Conservation (phyloP, 2,888 invertebrate species). For the Oithona nana region DNA sequence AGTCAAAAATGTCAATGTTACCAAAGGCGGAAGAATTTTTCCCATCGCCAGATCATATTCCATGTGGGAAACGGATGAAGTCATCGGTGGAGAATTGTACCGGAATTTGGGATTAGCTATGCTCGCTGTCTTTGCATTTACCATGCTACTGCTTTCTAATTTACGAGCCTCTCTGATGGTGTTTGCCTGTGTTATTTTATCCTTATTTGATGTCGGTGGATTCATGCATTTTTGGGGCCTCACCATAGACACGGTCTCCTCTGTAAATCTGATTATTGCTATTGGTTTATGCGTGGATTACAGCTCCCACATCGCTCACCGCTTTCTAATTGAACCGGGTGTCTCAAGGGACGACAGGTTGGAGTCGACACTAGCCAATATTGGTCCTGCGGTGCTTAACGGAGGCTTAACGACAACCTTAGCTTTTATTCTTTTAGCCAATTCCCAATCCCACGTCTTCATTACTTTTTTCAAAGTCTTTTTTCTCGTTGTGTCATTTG, state of each 20-base stretch:
- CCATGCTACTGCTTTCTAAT: slow-evolving; percentile 51
- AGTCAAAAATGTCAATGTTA: slow-evolving; percentile 18
- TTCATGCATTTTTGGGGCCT: slow-evolving; percentile 26
- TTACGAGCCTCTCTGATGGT: slow-evolving; percentile 57
- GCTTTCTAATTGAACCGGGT: slow-evolving; percentile 25
- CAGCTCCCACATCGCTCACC: slow-evolving; percentile 34
- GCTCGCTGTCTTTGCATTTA: slow-evolving; percentile 58
- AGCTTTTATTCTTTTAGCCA: slow-evolving; percentile 46
- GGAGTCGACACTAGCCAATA: slow-evolving; percentile 32
- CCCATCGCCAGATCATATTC: slow-evolving; percentile 41
- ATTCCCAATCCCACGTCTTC: slow-evolving; percentile 54
- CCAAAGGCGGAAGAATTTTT: slow-evolving; percentile 18
- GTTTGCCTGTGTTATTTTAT: slow-evolving; percentile 34
- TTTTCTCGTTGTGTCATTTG: slow-evolving; percentile 27
- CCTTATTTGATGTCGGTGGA: too few relatives aligned
- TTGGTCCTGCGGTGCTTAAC: slow-evolving; percentile 53
- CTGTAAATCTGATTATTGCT: slow-evolving; percentile 32
- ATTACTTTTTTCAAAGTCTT: slow-evolving; percentile 46
- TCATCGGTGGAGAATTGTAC: slow-evolving; percentile 51
- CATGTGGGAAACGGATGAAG: slow-evolving; percentile 57
- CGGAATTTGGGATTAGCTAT: slow-evolving; percentile 54
- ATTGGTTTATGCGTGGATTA: slow-evolving; percentile 35
- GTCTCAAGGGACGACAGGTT: slow-evolving; percentile 24
- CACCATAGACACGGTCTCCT: slow-evolving; percentile 33
- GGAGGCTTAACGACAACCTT: slow-evolving; percentile 58